phyloP scores from a whole-genome alignment of 2,797 vertebrate genomes.

The Tangara arthus region DNA sequence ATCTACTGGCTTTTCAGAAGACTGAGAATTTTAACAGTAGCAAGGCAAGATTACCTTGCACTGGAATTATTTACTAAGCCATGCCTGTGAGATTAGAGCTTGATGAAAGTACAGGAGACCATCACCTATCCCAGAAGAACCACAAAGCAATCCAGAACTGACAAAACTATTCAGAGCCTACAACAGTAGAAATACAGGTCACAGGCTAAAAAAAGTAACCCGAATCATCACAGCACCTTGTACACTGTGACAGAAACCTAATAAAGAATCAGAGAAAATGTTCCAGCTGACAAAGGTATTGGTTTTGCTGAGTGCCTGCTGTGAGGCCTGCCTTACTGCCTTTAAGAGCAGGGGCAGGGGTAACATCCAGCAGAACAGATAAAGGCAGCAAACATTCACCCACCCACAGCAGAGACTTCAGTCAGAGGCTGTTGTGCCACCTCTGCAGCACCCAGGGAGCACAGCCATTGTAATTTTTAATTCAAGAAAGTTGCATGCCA shows the following conservation, averaged over 20 bases:
- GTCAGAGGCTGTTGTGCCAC: neutral
- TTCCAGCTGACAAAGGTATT: neutral
- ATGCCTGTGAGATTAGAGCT: neutral
- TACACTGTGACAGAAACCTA: neutral
- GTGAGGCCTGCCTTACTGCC: neutral
- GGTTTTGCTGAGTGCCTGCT: neutral
- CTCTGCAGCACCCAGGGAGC: neutral
- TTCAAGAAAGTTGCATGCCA: neutral
- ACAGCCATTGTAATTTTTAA: neutral
- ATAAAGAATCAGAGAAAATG: neutral
- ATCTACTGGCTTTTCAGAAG: slow-evolving; percentile 56
- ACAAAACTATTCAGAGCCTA: neutral
- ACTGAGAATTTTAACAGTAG: neutral
- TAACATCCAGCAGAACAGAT: neutral
- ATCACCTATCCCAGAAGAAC: neutral
- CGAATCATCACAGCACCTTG: neutral
- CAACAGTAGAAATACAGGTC: neutral
- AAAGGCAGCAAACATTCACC: neutral
- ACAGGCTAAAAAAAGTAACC: neutral
- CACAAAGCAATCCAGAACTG: neutral
- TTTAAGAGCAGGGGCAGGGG: neutral
- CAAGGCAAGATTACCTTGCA: neutral
- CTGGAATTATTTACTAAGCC: neutral
- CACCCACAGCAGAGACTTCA: neutral
- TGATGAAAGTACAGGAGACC: neutral